These are phyloP conservation scores for Drosophila erecta DNA, from an alignment of 1,140 invertebrate genomes.

Conservation along the genomic window DNA sequence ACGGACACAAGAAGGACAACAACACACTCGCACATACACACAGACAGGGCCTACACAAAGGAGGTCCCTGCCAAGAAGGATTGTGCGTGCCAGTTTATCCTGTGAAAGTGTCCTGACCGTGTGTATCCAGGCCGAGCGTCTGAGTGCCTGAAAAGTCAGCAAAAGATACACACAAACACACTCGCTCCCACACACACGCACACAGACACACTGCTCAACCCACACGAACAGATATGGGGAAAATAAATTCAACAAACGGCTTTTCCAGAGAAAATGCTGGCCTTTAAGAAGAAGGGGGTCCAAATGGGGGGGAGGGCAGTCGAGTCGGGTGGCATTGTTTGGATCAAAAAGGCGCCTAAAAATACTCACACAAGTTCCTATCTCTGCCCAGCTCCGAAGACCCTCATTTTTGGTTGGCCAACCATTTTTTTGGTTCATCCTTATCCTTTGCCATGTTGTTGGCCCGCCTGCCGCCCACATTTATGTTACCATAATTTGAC, in stretches of 20 bases:
- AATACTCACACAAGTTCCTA: conserved; percentile 74
- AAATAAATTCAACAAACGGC: conserved; percentile 79
- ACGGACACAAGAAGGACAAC: conserved; percentile 75
- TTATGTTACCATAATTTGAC: conserved; percentile 83
- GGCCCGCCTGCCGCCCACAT: conserved; percentile 63
- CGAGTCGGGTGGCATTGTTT: conserved; percentile 34
- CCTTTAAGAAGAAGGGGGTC: conserved; percentile 45
- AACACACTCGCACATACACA: conserved; percentile 33
- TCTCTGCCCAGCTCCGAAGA: conserved; percentile 56
- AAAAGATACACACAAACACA: conserved; percentile 72
- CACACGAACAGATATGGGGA: conserved; percentile 15
- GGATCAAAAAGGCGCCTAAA: conserved; percentile 73
- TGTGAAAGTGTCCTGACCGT: conserved; percentile 52
- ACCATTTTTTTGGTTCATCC: conserved; percentile 51
- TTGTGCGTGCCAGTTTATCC: conserved; percentile 73
- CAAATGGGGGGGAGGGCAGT: background rate
- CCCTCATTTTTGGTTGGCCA: conserved; percentile 76
- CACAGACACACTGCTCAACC: conserved; percentile 2
- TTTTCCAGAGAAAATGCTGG: conserved; percentile 43
- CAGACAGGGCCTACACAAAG: conserved; percentile 72
- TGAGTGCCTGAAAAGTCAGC: conserved; percentile 71
- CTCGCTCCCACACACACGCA: background rate
- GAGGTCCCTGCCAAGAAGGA: conserved; percentile 73
- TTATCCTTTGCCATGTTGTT: conserved; percentile 56
- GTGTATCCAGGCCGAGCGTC: conserved; percentile 45